Evolutionary conservation across 2,888 invertebrate genomes (phyloP).

Genomic region (Julus scandinavius): DNA sequence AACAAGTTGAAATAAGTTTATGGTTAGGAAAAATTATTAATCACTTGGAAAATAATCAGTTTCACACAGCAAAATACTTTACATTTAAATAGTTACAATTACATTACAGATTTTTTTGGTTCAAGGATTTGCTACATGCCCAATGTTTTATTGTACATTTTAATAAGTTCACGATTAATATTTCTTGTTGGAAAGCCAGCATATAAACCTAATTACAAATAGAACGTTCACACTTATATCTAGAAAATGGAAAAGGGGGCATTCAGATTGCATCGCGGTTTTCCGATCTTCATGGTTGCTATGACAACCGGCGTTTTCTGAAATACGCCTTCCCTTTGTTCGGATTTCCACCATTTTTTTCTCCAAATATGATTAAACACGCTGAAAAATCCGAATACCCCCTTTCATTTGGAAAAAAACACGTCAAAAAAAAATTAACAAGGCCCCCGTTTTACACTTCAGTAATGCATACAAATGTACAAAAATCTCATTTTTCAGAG

Average conservation of each 20-base stretch:
- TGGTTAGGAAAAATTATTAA: slow-evolving; percentile 44
- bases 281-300: background rate
- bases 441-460: slow-evolving; percentile 47
- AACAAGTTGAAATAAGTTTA: slow-evolving; percentile 50
- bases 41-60: slow-evolving; percentile 18
- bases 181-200: slow-evolving; percentile 22
- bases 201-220: slow-evolving; percentile 25
- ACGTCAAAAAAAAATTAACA: background rate
- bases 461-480: background rate
- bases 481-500: background rate
- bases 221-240: background rate
- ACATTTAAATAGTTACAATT: slow-evolving; percentile 10
- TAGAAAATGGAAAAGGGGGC: background rate
- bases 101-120: slow-evolving; percentile 25
- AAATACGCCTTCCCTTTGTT: background rate
- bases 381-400: background rate
- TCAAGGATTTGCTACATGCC: background rate
- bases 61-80: slow-evolving; percentile 45
- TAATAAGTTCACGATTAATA: background rate
- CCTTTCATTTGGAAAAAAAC: background rate
- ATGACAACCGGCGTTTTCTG: background rate
- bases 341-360: background rate
- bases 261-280: slow-evolving; percentile 17
- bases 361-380: background rate
- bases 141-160: slow-evolving; percentile 33